Base-by-base conservation (phyloP, 2,888 invertebrate species). In the Philaethria dido region DNA sequence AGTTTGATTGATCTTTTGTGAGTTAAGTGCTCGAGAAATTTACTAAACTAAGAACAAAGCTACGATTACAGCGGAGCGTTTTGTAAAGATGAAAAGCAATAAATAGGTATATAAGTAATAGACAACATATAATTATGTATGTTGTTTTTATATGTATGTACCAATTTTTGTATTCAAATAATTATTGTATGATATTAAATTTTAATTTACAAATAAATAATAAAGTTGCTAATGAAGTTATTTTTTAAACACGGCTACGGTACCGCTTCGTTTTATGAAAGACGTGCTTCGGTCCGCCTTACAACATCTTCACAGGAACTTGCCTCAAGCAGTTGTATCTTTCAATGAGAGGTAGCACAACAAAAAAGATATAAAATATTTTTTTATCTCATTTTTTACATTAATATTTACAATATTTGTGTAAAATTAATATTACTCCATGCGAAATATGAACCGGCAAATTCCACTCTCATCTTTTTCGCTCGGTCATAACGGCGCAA, bases 221-320 rank as follows among this genome's bases (percentile, higher is more conserved):
- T n/a, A 39, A 2, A 11, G 39, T 13, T 39, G 13, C 39, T 13
- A 13, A 39, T 52, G n/a, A 6, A 18, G 11, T 20, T 55, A 55
- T n/a, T 25, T 59, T 44, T 8, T 44, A 59, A 16, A 16, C 13
- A 25, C 20, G 0, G 45, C 8, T 16, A 39, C 39, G 42, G 44
- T 16, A 59, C 45, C 16, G 44, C 44, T 44, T 42, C 59, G 16
- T 59, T 55, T 44, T 16, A 45, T 29, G 44, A 44, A 45, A 29
- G 13, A 39, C 44, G 29, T 20, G 25, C 55, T 55, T 36, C 36
- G 44, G 22, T 44, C n/a, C 45, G 59, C 45, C 25, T 44, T 59
- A 59, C 44, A 25, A 42, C 9, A 22, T 18, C 22, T 42, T 22
- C 14, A 9, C 20, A 42, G 42, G 42, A 57, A 5, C 20, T 14